Conservation (phyloP, 2,888 invertebrate species). For the Nomada flava region DNA sequence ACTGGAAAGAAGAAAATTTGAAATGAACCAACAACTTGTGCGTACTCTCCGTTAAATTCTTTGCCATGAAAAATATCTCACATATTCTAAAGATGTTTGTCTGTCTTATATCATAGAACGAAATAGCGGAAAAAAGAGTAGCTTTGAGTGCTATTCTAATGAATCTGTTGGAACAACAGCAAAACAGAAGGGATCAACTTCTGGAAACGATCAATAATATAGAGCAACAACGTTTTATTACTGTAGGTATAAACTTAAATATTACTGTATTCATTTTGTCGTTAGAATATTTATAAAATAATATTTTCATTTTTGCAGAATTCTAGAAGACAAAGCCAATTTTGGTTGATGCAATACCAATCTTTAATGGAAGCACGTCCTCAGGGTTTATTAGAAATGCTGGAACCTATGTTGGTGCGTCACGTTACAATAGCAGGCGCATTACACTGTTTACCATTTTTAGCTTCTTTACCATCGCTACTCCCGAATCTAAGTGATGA, state of each 20-base stretch:
- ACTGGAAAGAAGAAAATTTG: slow-evolving; percentile 89
- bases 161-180: slow-evolving; percentile 89
- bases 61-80: background rate
- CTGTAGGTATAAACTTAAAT: slow-evolving; percentile 74
- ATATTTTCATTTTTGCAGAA: slow-evolving; percentile 33
- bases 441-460: slow-evolving; percentile 91
- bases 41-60: slow-evolving; percentile 52
- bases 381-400: slow-evolving; percentile 87
- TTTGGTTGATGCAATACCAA: slow-evolving; percentile 94
- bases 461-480: slow-evolving; percentile 85
- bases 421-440: slow-evolving; percentile 90
- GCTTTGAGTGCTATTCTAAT: slow-evolving; percentile 89
- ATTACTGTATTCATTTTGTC: background rate
- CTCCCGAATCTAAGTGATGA: slow-evolving; percentile 86
- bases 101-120: slow-evolving; percentile 84
- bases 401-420: slow-evolving; percentile 89
- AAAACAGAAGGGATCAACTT: slow-evolving; percentile 88
- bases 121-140: slow-evolving; percentile 88
- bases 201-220: slow-evolving; percentile 89
- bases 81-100: slow-evolving; percentile 6
- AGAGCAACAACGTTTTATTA: slow-evolving; percentile 85
- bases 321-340: slow-evolving; percentile 82
- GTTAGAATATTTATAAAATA: slow-evolving; percentile 13
- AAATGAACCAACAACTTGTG: slow-evolving; percentile 89
- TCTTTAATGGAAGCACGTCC: slow-evolving; percentile 91